phyloP scores from a whole-genome alignment of 2,113 vertebrate genomes.

The human (Homo sapiens) region DNA sequence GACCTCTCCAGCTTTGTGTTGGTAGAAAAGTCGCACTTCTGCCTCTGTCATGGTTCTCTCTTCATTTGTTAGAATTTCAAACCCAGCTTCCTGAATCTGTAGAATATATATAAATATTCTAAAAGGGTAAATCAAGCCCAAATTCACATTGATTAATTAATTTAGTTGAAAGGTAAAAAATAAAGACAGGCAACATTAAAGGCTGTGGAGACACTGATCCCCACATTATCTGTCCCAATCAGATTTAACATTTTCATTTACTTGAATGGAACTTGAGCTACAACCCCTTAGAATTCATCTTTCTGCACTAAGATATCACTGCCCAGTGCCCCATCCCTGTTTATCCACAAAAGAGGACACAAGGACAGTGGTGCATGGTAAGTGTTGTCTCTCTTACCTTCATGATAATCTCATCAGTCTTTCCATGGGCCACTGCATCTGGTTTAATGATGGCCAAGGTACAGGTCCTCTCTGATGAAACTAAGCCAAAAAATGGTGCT shows the following conservation, averaged over 20 bases:
- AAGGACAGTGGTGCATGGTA: neutral
- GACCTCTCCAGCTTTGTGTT: constrained; percentile 88
- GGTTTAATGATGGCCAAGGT: constrained; percentile 93
- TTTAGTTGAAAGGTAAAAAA: neutral
- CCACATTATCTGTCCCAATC: neutral
- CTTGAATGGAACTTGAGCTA: neutral
- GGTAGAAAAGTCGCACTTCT: constrained; percentile 88
- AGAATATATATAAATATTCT: neutral
- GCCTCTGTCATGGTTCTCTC: constrained; percentile 85
- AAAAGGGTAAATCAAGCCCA: constrained; percentile 5
- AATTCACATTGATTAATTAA: neutral
- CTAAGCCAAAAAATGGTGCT: constrained; percentile 71
- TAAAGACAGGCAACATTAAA: neutral
- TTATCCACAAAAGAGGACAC: neutral
- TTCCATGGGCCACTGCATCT: constrained; percentile 90
- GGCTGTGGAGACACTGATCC: neutral
- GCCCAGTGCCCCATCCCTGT: accelerated
- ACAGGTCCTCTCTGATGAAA: constrained; percentile 83
- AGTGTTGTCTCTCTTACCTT: constrained; percentile 84
- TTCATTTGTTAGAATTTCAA: constrained; percentile 89
- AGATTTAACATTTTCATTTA: neutral
- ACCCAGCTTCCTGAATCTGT: constrained; percentile 91
- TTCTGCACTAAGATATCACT: neutral
- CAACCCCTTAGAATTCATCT: neutral
- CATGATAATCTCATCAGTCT: constrained; percentile 90